These are phyloP conservation scores for Tetrax tetrax DNA, from an alignment of 2,113 vertebrate genomes.

Conservation along the genomic window DNA sequence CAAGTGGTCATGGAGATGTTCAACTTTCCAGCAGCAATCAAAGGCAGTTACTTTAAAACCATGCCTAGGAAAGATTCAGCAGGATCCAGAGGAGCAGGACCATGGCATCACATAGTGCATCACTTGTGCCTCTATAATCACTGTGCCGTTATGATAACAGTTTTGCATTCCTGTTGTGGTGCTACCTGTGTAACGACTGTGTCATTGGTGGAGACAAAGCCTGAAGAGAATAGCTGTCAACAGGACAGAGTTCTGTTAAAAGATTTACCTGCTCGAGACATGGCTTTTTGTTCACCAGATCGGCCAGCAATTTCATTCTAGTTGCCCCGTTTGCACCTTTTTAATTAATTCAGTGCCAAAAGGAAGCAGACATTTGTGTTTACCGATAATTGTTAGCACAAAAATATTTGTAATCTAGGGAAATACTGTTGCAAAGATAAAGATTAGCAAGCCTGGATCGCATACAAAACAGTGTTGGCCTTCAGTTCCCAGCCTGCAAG, in stretches of 20 bases:
- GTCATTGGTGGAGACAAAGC: not conserved
- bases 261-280: not conserved
- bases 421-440: not conserved
- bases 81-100: not conserved
- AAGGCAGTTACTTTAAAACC: not conserved
- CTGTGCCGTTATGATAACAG: not conserved
- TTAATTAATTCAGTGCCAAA: not conserved
- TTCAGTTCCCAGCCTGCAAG: not conserved
- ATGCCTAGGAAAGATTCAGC: not conserved
- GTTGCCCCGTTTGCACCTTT: not conserved
- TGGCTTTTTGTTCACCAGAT: not conserved
- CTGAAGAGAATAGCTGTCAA: not conserved
- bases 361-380: not conserved
- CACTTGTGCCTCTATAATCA: not conserved
- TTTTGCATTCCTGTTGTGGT: not conserved
- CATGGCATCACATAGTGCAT: fast-evolving
- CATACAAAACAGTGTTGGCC: not conserved
- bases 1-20: not conserved
- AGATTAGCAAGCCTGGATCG: not conserved
- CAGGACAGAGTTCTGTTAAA: not conserved
- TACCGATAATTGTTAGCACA: not conserved
- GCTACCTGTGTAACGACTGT: not conserved
- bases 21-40: not conserved
- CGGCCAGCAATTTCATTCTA: not conserved
- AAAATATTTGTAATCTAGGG: not conserved